Base-by-base conservation (phyloP, 2,797 vertebrate genomes). In the Cyclopterus lumpus region DNA sequence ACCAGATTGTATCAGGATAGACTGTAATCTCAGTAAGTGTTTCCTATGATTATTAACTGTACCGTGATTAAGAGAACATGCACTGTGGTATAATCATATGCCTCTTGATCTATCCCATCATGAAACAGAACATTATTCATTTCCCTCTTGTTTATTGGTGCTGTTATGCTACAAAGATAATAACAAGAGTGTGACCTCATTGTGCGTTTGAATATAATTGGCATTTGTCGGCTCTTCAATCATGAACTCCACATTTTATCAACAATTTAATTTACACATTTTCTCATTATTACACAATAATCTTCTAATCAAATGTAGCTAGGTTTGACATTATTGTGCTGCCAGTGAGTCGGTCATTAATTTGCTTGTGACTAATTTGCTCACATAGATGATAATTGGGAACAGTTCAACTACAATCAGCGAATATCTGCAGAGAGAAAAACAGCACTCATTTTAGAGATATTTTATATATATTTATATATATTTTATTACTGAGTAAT, bases 1-100 rank as follows among this genome's bases (percentile, higher is more conserved):
- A 94, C 96, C 96, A 98, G 97, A 98, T 96, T 98, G 97, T 97
- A 97, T 97, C 96, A 97, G 97, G 95, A 97, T 97, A 97, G 97
- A 97, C 96, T 98, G 97, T 96, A 97, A 96, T 94, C 96, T 97
- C 95, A 98, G 97, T 98, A 98, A 98, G 97, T 98, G 94, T 91
- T 93, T 93, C 88, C 93, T 94, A 92, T 93, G 87, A 92, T 94
- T 94, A 93, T 93, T 91, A 88, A 84, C 80, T 82, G 79, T 92
- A 78, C 82, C 84, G 77, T 92, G 82, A 91, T 92, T 83, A 79
- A 74, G 84, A 89, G 67, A 84, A 85, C 79, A 81, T 91, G 85
- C 86, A 79, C 81, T 91, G 83, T 91, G 66, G 36, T 84, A 18
- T 89, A 67, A 80, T 83, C 48, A 65, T 84, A 42, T 86, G 62